Percentiles rank a stretch among this genome's conserved stretches.
Evolutionary conservation across 2,888 invertebrate genomes (phyloP).

Genomic region (Coremacera marginata): DNA sequence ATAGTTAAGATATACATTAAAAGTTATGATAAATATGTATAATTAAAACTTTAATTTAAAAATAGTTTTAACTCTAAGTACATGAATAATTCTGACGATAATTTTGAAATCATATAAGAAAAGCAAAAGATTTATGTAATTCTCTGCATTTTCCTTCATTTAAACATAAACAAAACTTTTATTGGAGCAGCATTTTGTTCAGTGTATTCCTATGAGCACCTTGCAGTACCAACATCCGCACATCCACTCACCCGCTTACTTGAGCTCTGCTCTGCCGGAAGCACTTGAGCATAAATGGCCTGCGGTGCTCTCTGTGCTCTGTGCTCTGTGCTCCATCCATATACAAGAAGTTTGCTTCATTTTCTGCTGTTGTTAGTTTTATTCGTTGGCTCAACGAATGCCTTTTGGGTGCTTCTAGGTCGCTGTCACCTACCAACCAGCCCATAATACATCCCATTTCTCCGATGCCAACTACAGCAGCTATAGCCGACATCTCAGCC

Average conservation of each 20-base stretch:
- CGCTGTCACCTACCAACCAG: background rate
- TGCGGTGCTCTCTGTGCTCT: constrained; percentile 9
- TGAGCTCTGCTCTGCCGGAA: constrained; percentile 37
- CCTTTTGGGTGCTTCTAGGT: background rate
- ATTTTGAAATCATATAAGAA: too few relatives aligned
- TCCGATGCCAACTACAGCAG: background rate
- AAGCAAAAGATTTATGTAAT: too few relatives aligned
- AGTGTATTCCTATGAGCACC: constrained; percentile 1
- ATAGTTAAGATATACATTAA: background rate
- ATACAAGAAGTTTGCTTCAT: background rate
- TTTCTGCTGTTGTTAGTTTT: background rate
- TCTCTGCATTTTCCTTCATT: too few relatives aligned
- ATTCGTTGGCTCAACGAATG: background rate
- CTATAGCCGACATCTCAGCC: background rate
- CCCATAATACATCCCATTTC: background rate
- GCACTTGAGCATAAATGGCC: constrained; percentile 43
- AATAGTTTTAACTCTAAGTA: too few relatives aligned
- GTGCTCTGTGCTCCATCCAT: background rate
- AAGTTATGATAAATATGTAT: background rate
- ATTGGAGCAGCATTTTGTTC: background rate
- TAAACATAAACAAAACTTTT: too few relatives aligned
- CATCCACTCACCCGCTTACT: constrained; percentile 7
- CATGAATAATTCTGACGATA: too few relatives aligned
- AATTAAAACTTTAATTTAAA: too few relatives aligned
- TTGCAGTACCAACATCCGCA: background rate